Percentiles rank a stretch among this genome's conserved stretches.
phyloP scores from a whole-genome alignment of 1,140 invertebrate species.

The Xylocopa sonorina region DNA sequence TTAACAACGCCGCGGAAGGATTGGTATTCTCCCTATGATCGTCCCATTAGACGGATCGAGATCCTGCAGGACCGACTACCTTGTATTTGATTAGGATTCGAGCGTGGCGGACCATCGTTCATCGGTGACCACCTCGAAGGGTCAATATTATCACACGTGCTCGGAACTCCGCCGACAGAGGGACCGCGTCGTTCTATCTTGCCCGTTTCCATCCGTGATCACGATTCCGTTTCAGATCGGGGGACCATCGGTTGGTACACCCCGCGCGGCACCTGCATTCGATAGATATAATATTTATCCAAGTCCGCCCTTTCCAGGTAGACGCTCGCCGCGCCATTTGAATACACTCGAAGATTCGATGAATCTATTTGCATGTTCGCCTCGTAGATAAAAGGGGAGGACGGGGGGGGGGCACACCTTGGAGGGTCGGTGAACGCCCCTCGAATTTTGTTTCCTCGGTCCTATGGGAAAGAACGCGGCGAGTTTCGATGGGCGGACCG shows the following conservation, averaged over 20 bases:
- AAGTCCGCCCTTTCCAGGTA: conserved; percentile 65
- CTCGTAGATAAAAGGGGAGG: conserved; percentile 39
- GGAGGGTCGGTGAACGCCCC: neutral
- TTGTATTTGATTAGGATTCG: conserved; percentile 66
- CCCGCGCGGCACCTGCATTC: conserved; percentile 54
- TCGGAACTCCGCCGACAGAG: conserved; percentile 71
- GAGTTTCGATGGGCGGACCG: neutral
- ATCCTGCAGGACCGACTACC: conserved; percentile 18
- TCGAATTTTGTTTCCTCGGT: conserved; percentile 5
- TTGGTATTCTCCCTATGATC: neutral
- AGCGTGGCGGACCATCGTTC: conserved; percentile 24
- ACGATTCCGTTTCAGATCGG: conserved; percentile 44
- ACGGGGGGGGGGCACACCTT: conserved; percentile 16
- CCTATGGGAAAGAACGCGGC: neutral
- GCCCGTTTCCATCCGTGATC: conserved; percentile 39
- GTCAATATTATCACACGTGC: conserved; percentile 80
- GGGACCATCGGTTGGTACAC: conserved; percentile 15
- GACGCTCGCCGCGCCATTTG: conserved; percentile 46
- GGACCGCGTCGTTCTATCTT: conserved; percentile 38
- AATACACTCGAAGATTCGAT: conserved; percentile 53
- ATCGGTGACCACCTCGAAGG: conserved; percentile 46
- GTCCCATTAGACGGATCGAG: neutral
- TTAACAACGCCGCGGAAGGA: neutral
- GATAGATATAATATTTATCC: conserved; percentile 59
- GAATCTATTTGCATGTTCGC: conserved; percentile 59